phyloP scores from a whole-genome alignment of 2,888 invertebrate genomes.

The Marronus borbonicus region DNA sequence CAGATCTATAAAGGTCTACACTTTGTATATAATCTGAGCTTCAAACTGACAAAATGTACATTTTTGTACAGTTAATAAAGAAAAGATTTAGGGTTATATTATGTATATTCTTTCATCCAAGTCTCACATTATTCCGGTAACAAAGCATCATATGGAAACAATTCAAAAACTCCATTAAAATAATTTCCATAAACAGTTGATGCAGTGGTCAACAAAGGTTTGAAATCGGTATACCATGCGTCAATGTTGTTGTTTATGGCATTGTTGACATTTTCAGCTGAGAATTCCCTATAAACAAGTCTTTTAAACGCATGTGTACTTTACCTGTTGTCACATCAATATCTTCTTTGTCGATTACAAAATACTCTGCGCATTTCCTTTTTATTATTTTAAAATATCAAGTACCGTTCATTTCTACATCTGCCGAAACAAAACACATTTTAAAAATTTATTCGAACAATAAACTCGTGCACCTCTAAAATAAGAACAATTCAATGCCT shows the following conservation, averaged over 20 bases:
- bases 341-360: constrained; percentile 18
- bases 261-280: constrained; percentile 64
- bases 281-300: constrained; percentile 61
- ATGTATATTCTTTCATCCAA: too few relatives aligned
- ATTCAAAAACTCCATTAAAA: constrained; percentile 45
- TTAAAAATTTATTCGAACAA: neutral
- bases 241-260: constrained; percentile 66
- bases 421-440: constrained; percentile 25
- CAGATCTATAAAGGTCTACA: too few relatives aligned
- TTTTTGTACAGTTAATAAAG: too few relatives aligned
- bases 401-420: constrained; percentile 32
- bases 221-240: constrained; percentile 42
- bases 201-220: constrained; percentile 36
- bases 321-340: constrained; percentile 54
- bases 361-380: constrained; percentile 38
- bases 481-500: too few relatives aligned
- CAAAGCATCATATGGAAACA: constrained; percentile 41
- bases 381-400: constrained; percentile 19
- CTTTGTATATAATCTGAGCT: too few relatives aligned
- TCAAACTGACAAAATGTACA: too few relatives aligned
- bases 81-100: too few relatives aligned
- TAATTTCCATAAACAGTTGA: constrained; percentile 26
- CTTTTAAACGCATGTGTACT: constrained; percentile 54
- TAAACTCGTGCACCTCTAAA: too few relatives aligned
- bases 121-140: constrained; percentile 14